Evolutionary conservation across 64 coral and sea anemone species (phyloP).

Genomic region (Montipora cactus): DNA sequence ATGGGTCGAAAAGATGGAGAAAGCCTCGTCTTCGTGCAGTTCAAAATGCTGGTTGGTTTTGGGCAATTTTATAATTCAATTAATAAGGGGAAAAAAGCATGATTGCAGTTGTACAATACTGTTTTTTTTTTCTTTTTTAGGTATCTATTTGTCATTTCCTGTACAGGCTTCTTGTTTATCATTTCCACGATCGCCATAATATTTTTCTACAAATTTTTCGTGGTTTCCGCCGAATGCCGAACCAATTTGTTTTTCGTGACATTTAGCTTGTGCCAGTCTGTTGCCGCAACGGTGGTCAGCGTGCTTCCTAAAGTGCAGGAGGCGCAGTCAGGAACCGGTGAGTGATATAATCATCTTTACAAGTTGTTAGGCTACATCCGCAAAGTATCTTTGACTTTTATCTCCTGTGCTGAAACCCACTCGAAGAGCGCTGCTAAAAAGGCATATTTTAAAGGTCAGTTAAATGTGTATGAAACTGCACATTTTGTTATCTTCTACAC

Average conservation of each 20-base stretch:
- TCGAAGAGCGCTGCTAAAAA: too few species aligned
- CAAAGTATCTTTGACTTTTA: too few species aligned
- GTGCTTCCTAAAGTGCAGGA: conserved; percentile 75
- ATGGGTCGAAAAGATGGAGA: conserved; percentile 62
- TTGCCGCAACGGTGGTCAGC: conserved; percentile 49
- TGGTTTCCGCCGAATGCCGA: conserved; percentile 30
- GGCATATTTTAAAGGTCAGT: too few species aligned
- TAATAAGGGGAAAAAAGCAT: background rate
- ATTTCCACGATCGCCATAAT: conserved; percentile 51
- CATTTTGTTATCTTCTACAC: too few species aligned
- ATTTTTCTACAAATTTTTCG: conserved; percentile 65
- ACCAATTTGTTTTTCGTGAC: conserved; percentile 77
- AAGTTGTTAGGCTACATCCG: too few species aligned
- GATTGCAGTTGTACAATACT: background rate
- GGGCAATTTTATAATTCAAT: background rate
- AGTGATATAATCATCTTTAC: background rate
- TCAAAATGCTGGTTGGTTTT: conserved; percentile 30
- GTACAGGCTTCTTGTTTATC: conserved; percentile 53
- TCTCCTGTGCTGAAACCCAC: too few species aligned
- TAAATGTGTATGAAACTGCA: too few species aligned
- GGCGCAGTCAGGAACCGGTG: conserved; percentile 74
- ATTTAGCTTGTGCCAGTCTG: conserved; percentile 74
- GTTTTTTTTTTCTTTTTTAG: conserved; percentile 34
- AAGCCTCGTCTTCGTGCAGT: background rate
- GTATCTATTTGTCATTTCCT: conserved; percentile 37